Percentiles rank a stretch among this genome's conserved stretches.
These are phyloP conservation scores for Caenorhabditis panamensis DNA, from an alignment of 2,888 invertebrate genomes.

Conservation along the genomic window DNA sequence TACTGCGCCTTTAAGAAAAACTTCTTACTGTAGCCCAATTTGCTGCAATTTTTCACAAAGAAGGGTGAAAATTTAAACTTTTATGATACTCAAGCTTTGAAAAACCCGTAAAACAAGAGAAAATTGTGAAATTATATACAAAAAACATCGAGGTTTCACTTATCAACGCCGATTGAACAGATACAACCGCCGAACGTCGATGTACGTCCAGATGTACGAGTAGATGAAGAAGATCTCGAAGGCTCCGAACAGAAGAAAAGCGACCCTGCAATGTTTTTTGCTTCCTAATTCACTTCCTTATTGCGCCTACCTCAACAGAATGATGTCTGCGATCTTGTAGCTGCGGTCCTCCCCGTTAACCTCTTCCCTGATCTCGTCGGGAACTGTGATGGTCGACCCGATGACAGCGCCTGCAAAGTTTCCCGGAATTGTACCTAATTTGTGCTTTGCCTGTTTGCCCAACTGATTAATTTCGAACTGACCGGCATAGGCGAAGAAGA, in stretches of 20 bases:
- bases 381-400: slow-evolving; percentile 56
- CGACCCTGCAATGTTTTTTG: slow-evolving; percentile 31
- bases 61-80: neutral
- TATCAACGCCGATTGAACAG: slow-evolving; percentile 52
- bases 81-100: too few species aligned
- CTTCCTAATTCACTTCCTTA: too few species aligned
- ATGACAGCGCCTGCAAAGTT: slow-evolving; percentile 54
- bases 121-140: neutral
- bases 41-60: neutral
- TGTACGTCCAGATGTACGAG: slow-evolving; percentile 52
- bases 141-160: neutral
- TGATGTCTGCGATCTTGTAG: slow-evolving; percentile 57
- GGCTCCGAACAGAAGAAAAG: slow-evolving; percentile 34
- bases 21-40: neutral
- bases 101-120: neutral
- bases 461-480: slow-evolving; percentile 35
- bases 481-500: slow-evolving; percentile 64
- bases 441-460: slow-evolving; percentile 14
- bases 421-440: neutral
- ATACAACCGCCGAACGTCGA: slow-evolving; percentile 53
- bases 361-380: slow-evolving; percentile 61
- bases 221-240: slow-evolving; percentile 59
- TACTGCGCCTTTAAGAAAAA: neutral
- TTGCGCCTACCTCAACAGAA: slow-evolving; percentile 52
- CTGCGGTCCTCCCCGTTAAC: slow-evolving; percentile 60